A percentile compares a stretch with the other conserved stretches of the same genome.
phyloP scores from a whole-genome alignment of 2,113 vertebrate genomes.

The Forbesichthys papilliferus region DNA sequence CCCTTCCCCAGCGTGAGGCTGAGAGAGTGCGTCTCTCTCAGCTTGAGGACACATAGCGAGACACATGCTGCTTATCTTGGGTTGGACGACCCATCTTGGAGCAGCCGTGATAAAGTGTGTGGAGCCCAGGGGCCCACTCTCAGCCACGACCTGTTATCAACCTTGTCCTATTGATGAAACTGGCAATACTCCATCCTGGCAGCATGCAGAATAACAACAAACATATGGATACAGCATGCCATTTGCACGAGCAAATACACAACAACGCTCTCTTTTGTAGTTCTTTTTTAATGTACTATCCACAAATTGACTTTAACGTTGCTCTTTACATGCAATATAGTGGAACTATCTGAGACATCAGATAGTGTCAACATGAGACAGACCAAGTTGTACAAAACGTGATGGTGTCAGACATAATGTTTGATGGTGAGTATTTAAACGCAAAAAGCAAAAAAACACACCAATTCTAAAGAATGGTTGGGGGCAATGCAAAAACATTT shows the following conservation, averaged over 20 bases:
- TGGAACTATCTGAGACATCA: no score
- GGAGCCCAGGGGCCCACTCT: slow-evolving; percentile 19
- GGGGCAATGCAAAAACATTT: background rate
- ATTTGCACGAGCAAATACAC: slow-evolving; percentile 25
- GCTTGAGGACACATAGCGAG: slow-evolving; percentile 21
- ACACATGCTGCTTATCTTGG: slow-evolving; percentile 40
- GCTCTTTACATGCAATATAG: no score
- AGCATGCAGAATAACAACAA: background rate
- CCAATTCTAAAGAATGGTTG: background rate
- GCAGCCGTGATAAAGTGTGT: slow-evolving; percentile 18
- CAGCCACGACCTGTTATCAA: slow-evolving; percentile 20
- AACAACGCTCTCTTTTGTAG: slow-evolving; percentile 9
- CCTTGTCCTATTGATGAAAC: slow-evolving; percentile 15
- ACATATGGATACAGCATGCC: slow-evolving; percentile 8
- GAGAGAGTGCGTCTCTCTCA: slow-evolving; percentile 12
- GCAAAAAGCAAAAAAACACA: background rate
- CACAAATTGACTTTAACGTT: no score
- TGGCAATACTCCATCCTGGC: slow-evolving; percentile 2
- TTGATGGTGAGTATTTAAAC: background rate
- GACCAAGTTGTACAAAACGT: no score
- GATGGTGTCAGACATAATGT: background rate
- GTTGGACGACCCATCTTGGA: slow-evolving; percentile 30
- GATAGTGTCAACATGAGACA: no score
- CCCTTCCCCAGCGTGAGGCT: background rate
- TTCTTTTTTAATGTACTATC: background rate